Conservation (phyloP, 2,888 invertebrate genomes). For the Girardia tigrina region DNA sequence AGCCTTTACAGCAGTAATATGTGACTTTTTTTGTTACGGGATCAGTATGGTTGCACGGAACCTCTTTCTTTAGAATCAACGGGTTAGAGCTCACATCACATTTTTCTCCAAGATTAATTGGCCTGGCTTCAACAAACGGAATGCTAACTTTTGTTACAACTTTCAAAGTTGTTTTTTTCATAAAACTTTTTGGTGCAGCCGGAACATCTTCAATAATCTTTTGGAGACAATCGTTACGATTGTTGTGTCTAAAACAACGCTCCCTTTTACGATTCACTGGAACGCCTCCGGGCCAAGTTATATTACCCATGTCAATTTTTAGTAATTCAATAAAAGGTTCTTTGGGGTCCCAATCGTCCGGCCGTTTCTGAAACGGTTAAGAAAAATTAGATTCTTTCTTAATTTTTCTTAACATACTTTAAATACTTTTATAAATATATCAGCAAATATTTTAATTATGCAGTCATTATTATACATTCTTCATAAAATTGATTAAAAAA, state of each 20-base stretch:
- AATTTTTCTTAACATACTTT: too few relatives aligned
- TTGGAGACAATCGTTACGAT: neutral
- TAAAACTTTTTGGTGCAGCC: neutral
- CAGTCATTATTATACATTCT: too few relatives aligned
- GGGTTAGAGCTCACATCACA: neutral
- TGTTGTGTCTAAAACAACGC: neutral
- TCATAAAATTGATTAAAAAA: too few relatives aligned
- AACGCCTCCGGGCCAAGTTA: neutral
- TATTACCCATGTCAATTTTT: neutral
- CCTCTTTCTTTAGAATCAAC: neutral
- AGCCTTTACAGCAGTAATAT: conserved; percentile 72
- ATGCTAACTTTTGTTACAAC: neutral
- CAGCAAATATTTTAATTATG: too few relatives aligned
- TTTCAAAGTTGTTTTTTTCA: neutral
- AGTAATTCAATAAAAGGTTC: neutral
- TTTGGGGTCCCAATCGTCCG: neutral
- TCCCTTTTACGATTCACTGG: neutral
- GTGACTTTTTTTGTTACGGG: conserved; percentile 24
- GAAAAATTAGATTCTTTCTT: too few relatives aligned
- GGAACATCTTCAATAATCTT: neutral
- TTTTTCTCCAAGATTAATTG: neutral
- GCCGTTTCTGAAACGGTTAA: neutral
- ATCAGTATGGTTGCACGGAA: neutral
- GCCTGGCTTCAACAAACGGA: neutral
- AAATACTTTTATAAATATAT: too few relatives aligned